phyloP scores from a whole-genome alignment of 2,888 invertebrate species.

The Spisula solida region DNA sequence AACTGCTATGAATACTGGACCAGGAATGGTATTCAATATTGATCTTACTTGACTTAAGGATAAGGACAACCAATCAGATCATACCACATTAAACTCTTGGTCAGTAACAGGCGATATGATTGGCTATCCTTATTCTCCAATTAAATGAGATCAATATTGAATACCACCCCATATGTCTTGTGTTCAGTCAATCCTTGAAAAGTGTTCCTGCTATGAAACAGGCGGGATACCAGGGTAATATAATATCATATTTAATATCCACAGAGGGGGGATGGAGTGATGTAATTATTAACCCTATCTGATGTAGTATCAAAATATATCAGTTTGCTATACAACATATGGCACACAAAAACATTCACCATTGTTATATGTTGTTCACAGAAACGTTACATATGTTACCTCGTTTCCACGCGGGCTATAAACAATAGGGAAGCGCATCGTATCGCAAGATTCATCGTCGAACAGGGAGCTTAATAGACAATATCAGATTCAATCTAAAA shows the following conservation, averaged over 20 bases:
- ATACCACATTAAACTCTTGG: too few relatives aligned
- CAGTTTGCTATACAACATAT: not conserved
- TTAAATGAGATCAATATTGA: too few relatives aligned
- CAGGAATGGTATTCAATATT: too few relatives aligned
- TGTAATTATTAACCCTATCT: not conserved
- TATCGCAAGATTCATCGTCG: not conserved
- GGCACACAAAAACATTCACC: not conserved
- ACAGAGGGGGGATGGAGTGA: not conserved
- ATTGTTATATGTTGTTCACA: not conserved
- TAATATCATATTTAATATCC: not conserved
- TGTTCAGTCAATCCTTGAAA: not conserved
- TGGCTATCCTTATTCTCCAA: too few relatives aligned
- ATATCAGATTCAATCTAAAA: not conserved
- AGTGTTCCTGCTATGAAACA: not conserved
- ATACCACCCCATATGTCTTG: too few relatives aligned
- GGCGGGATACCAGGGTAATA: not conserved
- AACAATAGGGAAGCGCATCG: not conserved
- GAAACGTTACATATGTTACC: not conserved
- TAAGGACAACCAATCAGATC: too few relatives aligned
- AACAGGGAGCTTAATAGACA: not conserved
- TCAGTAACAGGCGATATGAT: too few relatives aligned
- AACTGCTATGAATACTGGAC: too few relatives aligned
- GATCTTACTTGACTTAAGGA: too few relatives aligned
- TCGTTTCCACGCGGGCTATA: not conserved
- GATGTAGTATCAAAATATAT: not conserved